Evolutionary conservation across 2,888 invertebrate species (phyloP).

Genomic region (Oscheius sp.): DNA sequence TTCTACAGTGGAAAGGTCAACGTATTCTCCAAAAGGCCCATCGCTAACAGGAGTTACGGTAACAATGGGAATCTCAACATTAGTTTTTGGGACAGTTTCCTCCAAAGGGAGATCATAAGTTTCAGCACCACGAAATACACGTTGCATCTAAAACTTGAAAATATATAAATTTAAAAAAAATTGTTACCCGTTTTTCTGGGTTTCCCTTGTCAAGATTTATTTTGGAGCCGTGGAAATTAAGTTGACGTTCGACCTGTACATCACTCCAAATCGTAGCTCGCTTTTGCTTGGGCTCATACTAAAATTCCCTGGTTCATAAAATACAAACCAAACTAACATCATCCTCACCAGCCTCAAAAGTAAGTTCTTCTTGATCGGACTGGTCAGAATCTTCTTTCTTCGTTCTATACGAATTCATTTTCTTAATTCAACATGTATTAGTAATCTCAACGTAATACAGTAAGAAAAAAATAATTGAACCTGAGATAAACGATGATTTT

Average conservation of each 20-base stretch:
- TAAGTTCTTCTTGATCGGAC: conserved; percentile 18
- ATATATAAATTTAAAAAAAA: no score
- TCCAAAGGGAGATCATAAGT: conserved; percentile 36
- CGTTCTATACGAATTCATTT: conserved; percentile 2
- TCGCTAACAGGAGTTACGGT: conserved; percentile 53
- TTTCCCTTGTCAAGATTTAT: conserved; percentile 25
- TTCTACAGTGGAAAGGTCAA: conserved; percentile 45
- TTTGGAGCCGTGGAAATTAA: conserved; percentile 22
- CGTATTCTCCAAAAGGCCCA: conserved; percentile 56
- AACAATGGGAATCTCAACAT: conserved; percentile 35
- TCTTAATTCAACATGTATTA: neutral
- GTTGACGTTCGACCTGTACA: conserved; percentile 34
- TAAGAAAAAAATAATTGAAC: neutral
- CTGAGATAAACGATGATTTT: neutral
- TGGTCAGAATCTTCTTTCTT: conserved; percentile 22
- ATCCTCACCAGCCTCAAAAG: neutral
- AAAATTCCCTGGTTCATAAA: neutral
- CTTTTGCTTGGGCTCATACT: conserved; percentile 35
- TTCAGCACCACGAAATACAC: conserved; percentile 39
- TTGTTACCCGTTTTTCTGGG: neutral
- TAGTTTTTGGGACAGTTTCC: neutral
- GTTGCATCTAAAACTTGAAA: conserved; percentile 16
- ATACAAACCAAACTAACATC: neutral
- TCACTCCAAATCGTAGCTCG: conserved; percentile 34
- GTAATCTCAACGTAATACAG: neutral